Percentiles rank a stretch among this genome's conserved stretches.
Evolutionary conservation across 2,888 invertebrate species (phyloP).

Genomic region (Agriopis marginaria): DNA sequence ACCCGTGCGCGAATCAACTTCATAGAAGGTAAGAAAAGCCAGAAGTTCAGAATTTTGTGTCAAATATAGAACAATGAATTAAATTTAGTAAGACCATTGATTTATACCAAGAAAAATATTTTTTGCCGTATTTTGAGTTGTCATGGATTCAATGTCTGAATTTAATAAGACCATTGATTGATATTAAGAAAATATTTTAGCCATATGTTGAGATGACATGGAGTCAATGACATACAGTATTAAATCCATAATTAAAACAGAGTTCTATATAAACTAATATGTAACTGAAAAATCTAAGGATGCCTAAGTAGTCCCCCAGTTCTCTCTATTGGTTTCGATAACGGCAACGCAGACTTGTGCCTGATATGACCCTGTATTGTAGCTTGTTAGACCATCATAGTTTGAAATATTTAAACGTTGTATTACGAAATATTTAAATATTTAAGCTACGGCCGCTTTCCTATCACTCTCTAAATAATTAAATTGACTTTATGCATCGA

Average conservation of each 20-base stretch:
- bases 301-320: too few species aligned
- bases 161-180: neutral
- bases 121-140: neutral
- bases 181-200: neutral
- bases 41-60: neutral
- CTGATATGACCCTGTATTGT: too few species aligned
- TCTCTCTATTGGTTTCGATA: too few species aligned
- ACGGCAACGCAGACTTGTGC: too few species aligned
- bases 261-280: too few species aligned
- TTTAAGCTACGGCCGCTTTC: too few species aligned
- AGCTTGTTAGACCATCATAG: too few species aligned
- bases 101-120: neutral
- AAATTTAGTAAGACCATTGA: neutral
- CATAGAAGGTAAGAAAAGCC: conserved; percentile 4
- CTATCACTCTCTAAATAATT: too few species aligned
- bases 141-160: neutral
- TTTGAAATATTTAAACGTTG: too few species aligned
- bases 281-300: too few species aligned
- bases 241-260: neutral
- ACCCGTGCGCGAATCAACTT: conserved; percentile 12
- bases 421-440: too few species aligned
- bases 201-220: neutral
- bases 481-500: too few species aligned
- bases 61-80: neutral
- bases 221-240: neutral